Conservation (phyloP, 2,888 invertebrate genomes). For the Encarsia formosa region DNA sequence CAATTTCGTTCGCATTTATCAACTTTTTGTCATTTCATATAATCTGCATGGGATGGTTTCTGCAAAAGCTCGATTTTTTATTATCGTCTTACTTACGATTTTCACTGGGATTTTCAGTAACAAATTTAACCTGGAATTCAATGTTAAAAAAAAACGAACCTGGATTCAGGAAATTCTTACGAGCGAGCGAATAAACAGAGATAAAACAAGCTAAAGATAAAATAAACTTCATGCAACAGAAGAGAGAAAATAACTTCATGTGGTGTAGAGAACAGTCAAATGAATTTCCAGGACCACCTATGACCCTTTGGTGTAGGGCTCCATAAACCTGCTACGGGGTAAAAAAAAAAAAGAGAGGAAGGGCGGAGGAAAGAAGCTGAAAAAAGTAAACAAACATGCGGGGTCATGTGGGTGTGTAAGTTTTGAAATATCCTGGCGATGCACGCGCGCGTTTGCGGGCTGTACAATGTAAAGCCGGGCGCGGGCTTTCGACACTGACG, state of each 20-base stretch:
- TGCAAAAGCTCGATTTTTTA: no score
- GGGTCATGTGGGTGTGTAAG: slow-evolving; percentile 3
- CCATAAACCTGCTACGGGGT: slow-evolving; percentile 3
- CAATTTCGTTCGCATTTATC: no score
- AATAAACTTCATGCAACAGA: background rate
- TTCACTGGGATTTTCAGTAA: no score
- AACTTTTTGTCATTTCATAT: no score
- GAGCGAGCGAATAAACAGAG: background rate
- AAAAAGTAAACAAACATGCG: slow-evolving; percentile 20
- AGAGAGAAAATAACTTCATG: background rate
- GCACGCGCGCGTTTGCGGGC: background rate
- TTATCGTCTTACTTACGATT: no score
- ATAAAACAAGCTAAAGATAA: background rate
- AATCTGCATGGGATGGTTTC: no score
- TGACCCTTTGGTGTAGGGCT: slow-evolving; percentile 7
- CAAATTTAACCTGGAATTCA: background rate
- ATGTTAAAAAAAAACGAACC: slow-evolving; percentile 8
- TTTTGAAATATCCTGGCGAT: slow-evolving; percentile 22
- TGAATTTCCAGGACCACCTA: slow-evolving; percentile 22
- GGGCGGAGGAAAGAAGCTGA: no score
- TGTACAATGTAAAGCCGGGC: slow-evolving; percentile 1
- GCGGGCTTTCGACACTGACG: slow-evolving; percentile 12
- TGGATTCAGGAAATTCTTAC: no score
- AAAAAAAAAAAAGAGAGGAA: background rate
- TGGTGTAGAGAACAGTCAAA: slow-evolving; percentile 1